Evolutionary conservation across 2,888 invertebrate genomes (phyloP).

Genomic region (Adelphocoris suturalis): DNA sequence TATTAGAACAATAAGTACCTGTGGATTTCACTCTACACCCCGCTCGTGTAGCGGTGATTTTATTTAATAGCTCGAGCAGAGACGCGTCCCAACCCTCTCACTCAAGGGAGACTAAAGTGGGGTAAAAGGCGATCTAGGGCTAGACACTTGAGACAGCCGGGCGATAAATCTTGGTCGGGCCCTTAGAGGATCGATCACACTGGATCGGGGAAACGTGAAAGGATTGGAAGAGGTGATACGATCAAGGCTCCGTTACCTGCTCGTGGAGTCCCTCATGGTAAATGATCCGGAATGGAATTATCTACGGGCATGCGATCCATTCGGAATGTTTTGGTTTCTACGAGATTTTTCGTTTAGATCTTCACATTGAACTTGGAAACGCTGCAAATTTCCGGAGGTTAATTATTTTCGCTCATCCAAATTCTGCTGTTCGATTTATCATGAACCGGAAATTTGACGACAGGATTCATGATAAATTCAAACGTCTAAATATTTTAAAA

Average conservation of each 20-base stretch:
- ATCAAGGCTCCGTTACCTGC: background rate
- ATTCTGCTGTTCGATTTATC: no score
- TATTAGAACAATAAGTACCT: no score
- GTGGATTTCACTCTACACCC: no score
- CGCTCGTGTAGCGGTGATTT: background rate
- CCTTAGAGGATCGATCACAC: background rate
- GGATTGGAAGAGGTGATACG: background rate
- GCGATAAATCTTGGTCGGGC: background rate
- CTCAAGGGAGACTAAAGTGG: background rate
- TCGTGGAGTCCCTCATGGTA: background rate
- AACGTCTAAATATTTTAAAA: no score
- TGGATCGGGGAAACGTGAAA: background rate
- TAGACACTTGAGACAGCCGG: background rate
- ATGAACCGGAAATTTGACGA: no score
- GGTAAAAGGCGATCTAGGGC: background rate
- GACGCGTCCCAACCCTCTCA: background rate
- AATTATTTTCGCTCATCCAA: no score
- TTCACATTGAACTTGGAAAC: no score
- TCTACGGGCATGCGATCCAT: background rate
- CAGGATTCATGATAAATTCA: no score
- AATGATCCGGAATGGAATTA: background rate
- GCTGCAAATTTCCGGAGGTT: no score
- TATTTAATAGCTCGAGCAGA: background rate
- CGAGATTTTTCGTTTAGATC: no score
- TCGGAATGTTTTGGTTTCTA: background rate